These are phyloP conservation scores for Bactericera cockerelli DNA, from an alignment of 1,140 invertebrate species.

Conservation along the genomic window DNA sequence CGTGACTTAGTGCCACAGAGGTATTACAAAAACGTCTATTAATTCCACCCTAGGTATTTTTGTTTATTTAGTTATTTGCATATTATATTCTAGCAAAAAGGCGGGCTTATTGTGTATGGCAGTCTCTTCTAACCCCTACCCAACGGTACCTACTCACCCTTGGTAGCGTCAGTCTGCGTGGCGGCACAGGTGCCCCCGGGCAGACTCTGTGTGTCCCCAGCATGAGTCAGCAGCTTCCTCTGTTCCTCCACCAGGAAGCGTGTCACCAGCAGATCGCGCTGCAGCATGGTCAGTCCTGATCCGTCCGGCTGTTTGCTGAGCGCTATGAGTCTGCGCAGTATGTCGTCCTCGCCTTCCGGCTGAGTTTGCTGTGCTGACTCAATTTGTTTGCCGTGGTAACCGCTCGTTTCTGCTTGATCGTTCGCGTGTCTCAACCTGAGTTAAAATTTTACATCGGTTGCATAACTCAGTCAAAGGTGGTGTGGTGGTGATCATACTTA, in stretches of 20 bases:
- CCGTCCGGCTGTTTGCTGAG: constrained; percentile 15
- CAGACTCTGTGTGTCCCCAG: constrained; percentile 27
- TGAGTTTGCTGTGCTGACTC: constrained; percentile 27
- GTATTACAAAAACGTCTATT: no score
- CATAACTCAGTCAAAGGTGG: no score
- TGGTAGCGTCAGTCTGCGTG: constrained; percentile 49
- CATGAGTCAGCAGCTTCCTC: constrained; percentile 12
- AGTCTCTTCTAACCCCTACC: no score
- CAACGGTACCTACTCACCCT: no score
- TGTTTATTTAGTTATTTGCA: no score
- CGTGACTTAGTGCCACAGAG: no score
- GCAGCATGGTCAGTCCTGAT: constrained; percentile 19
- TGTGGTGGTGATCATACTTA: no score
- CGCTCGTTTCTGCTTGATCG: not conserved
- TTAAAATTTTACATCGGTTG: no score
- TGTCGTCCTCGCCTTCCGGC: constrained; percentile 21
- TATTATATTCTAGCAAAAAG: no score
- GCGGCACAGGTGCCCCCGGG: constrained; percentile 56
- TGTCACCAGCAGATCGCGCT: constrained; percentile 24
- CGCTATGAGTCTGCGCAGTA: constrained; percentile 16
- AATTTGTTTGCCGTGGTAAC: constrained; percentile 15
- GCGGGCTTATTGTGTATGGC: no score
- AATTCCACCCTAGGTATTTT: no score
- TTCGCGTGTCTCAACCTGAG: not conserved
- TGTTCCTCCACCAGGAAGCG: constrained; percentile 24